Conservation (phyloP, 2,888 invertebrate species). For the Cyaniris semiargus region DNA sequence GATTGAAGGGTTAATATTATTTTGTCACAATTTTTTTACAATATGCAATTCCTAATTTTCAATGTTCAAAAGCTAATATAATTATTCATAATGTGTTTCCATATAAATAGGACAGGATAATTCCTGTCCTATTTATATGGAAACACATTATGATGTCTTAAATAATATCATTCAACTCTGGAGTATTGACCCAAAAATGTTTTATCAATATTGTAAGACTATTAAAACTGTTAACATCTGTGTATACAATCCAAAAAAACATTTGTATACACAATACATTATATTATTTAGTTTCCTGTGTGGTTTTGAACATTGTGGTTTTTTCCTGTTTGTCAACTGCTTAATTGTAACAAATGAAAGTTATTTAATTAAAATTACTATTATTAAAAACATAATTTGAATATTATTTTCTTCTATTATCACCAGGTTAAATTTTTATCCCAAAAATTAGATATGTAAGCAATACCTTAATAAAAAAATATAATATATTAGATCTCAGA, state of each 20-base stretch:
- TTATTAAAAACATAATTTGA: not conserved
- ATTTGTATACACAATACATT: not conserved
- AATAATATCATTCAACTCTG: not conserved
- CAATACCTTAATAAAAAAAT: not conserved
- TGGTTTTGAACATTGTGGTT: not conserved
- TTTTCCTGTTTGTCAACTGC: not conserved
- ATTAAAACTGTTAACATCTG: not conserved
- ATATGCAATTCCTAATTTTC: too few species aligned
- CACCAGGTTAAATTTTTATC: not conserved
- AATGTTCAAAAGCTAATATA: not conserved
- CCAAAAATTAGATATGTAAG: not conserved
- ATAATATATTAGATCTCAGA: not conserved
- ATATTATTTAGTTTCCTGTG: not conserved
- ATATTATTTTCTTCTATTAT: not conserved
- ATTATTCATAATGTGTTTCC: too few species aligned
- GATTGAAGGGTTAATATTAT: too few species aligned
- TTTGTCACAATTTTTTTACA: not conserved
- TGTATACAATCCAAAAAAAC: not conserved
- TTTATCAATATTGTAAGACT: not conserved
- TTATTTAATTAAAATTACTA: constrained; percentile 1
- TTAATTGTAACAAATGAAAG: not conserved
- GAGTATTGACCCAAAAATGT: not conserved
- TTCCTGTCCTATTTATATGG: not conserved
- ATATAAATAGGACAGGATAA: too few species aligned
- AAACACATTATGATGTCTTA: not conserved